Evolutionary conservation across 2,113 vertebrate genomes (phyloP), one percentile per base, ranked within the genome.

Genomic region (Erythrocercus mccallii): DNA sequence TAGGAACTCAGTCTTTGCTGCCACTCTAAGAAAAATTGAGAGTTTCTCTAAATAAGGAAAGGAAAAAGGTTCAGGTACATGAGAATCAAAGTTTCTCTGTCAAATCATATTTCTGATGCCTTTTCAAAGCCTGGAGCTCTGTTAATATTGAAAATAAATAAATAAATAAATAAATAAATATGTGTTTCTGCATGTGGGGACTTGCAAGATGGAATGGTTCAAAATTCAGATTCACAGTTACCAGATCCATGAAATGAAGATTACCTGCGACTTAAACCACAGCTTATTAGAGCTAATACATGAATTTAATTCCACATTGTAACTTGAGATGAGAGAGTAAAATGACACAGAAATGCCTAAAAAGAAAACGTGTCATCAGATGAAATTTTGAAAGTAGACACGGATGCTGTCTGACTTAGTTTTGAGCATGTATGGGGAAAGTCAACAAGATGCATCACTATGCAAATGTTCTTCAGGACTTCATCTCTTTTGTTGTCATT

Each of bases 241-340:
- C 13, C 30, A 56, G 54, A 80, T 94, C 87, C 69, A 83, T 96
- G 35, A 95, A 95, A 91, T 70, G 3, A 91, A 94, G 58, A 94
- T 90, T 82, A 73, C 74, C 58, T 80, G 17, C 87, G 33, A 61
- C 57, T 76, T 82, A 87, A 80, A 72, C 53, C 54, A 82, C 48
- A 80, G 37, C 17, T 87, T 82, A 65, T 61, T 91, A 6, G 31
- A 90, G 25, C 73, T 70, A 89, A 82, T 73, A 40, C 16, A 51
- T 28, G 1, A 87, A 77, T 82, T 91, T 72, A 73, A 94, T 90
- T 92, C 42, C 35, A 66, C 24, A 24, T 62, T 51, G 23, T 16
- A 57, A 42, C 33, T 72, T 76, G 21, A 14, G 1, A 4, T 3
- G 0, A 91, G 45, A 70, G 30, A 7, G 4, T 38, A 82, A 80